phyloP scores from a whole-genome alignment of 1,140 invertebrate genomes.

The Globodera ellingtonae region DNA sequence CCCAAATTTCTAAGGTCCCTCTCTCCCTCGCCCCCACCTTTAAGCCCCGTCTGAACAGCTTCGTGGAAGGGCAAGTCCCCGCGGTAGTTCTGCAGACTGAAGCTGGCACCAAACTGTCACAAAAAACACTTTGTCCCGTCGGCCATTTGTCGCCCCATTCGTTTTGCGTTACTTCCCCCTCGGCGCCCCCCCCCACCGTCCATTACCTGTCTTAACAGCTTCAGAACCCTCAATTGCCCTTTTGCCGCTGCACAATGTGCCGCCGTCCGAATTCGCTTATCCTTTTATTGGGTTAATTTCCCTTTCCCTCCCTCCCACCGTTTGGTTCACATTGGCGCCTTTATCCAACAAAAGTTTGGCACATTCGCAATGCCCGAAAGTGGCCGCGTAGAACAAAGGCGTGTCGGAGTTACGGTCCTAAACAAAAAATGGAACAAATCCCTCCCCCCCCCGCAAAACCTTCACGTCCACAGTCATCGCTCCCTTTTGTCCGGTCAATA shows the following conservation, averaged over 20 bases:
- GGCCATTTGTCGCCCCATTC: neutral
- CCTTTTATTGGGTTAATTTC: conserved; percentile 19
- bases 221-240: conserved; percentile 83
- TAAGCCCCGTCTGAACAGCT: conserved; percentile 84
- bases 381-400: conserved; percentile 91
- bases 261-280: conserved; percentile 64
- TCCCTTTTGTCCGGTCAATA: neutral
- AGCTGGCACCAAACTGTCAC: conserved; percentile 77
- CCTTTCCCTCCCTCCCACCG: conserved; percentile 66
- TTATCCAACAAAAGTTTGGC: conserved; percentile 83
- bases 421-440: neutral
- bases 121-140: neutral
- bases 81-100: conserved; percentile 86
- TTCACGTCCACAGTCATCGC: neutral
- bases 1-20: conserved; percentile 6
- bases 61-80: conserved; percentile 91
- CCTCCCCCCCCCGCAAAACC: conserved; percentile 75
- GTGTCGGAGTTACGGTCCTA: conserved; percentile 87
- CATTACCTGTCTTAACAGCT: conserved; percentile 71
- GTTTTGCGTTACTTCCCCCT: too few relatives aligned
- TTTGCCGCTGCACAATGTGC: conserved; percentile 89
- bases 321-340: conserved; percentile 84
- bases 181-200: too few relatives aligned
- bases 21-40: conserved; percentile 68
- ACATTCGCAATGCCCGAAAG: conserved; percentile 88